These are phyloP conservation scores for Chelonia mydas DNA, from an alignment of 2,797 vertebrate species.

Conservation along the genomic window DNA sequence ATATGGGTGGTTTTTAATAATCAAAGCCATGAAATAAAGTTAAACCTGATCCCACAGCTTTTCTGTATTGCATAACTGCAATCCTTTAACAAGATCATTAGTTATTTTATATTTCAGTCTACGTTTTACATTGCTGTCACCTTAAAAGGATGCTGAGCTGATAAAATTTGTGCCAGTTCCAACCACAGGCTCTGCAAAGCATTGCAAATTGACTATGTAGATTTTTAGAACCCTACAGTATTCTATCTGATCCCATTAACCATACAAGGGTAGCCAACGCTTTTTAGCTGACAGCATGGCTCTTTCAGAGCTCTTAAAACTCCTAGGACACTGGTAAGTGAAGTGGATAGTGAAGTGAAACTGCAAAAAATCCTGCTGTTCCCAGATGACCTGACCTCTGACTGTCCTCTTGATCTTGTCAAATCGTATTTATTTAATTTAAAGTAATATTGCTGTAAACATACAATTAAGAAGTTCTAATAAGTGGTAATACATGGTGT, in stretches of 20 bases:
- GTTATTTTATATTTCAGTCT: neutral
- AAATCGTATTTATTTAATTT: constrained; percentile 42
- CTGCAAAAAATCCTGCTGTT: constrained; percentile 65
- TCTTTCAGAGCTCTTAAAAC: constrained; percentile 28
- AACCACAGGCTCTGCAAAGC: neutral
- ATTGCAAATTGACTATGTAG: neutral
- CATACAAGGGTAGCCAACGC: neutral
- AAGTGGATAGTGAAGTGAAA: neutral
- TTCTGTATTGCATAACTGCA: neutral
- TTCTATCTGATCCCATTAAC: neutral
- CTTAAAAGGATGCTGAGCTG: neutral
- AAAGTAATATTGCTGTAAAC: constrained; percentile 11
- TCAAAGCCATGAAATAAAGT: neutral
- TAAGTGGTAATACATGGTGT: constrained; percentile 1
- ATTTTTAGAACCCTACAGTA: neutral
- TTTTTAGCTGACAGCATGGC: constrained; percentile 9
- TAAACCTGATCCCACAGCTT: neutral
- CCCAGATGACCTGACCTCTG: constrained; percentile 56
- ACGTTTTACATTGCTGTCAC: neutral
- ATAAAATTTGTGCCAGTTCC: neutral
- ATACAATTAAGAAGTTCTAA: neutral
- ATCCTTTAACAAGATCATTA: neutral
- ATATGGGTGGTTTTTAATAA: neutral
- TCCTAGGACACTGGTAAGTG: neutral
- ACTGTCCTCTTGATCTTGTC: constrained; percentile 50